These are phyloP conservation scores for Pangasianodon hypophthalmus DNA, from an alignment of 2,113 vertebrate genomes.

Conservation along the genomic window DNA sequence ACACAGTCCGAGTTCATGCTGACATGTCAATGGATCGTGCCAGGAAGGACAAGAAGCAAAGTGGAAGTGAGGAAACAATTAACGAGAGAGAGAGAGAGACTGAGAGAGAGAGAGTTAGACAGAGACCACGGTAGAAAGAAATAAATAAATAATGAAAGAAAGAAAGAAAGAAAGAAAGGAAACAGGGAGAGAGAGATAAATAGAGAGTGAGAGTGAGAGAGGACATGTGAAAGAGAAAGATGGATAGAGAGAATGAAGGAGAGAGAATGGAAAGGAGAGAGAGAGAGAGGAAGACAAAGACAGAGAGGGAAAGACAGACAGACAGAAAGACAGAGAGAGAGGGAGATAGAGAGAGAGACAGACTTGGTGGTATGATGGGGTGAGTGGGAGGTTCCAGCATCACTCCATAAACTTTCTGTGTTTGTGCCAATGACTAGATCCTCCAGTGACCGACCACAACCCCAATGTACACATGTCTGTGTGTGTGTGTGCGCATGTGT, in stretches of 20 bases:
- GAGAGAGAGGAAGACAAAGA: background rate
- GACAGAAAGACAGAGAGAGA: background rate
- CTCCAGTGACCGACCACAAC: background rate
- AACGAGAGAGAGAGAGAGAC: constrained; percentile 2
- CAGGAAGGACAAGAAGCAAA: constrained; percentile 22
- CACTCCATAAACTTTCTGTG: constrained; percentile 17
- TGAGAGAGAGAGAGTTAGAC: background rate
- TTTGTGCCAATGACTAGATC: constrained; percentile 4
- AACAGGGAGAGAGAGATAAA: background rate
- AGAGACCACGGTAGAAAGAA: background rate
- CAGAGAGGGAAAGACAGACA: background rate
- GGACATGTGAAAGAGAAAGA: background rate
- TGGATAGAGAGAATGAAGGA: background rate
- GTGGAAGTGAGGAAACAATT: background rate
- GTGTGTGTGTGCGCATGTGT: background rate
- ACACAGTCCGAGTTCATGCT: background rate
- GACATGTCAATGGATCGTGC: constrained; percentile 4
- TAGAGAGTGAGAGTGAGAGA: background rate
- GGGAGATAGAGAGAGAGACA: background rate
- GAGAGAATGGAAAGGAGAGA: background rate
- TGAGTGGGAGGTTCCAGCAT: constrained; percentile 57
- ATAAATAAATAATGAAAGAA: no score
- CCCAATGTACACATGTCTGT: background rate
- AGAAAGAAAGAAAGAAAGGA: background rate
- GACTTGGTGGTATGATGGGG: constrained; percentile 58